Conservation (phyloP, 2,888 invertebrate genomes). For the Thyatira batis region DNA sequence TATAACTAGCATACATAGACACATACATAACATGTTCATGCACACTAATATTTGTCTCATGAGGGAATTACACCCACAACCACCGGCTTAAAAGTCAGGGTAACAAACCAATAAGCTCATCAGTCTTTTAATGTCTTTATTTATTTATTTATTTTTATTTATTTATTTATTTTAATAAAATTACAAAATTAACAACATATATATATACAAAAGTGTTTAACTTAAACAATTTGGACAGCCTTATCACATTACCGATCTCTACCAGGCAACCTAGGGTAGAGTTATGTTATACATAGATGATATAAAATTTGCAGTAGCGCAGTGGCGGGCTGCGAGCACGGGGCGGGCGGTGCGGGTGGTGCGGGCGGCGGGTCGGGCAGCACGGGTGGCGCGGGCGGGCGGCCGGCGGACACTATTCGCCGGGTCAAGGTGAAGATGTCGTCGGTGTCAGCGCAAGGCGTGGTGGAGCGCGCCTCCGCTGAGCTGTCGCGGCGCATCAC, state of each 20-base stretch:
- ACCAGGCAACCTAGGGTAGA: neutral
- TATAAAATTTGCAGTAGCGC: conserved; percentile 45
- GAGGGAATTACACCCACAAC: too few species aligned
- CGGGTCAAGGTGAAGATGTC: conserved; percentile 85
- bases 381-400: conserved; percentile 44
- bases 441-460: conserved; percentile 93
- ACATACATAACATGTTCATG: too few species aligned
- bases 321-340: conserved; percentile 78
- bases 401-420: conserved; percentile 71
- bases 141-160: too few species aligned
- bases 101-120: too few species aligned
- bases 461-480: conserved; percentile 95
- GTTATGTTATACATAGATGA: neutral
- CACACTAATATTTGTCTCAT: too few species aligned
- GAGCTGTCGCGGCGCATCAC: conserved; percentile 95
- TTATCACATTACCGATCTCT: neutral
- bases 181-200: too few species aligned
- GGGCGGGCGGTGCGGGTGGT: conserved; percentile 55
- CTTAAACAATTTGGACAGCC: conserved; percentile 23
- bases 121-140: too few species aligned
- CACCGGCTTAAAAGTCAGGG: too few species aligned
- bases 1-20: too few species aligned
- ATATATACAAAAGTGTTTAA: conserved; percentile 56
- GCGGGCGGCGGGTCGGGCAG: conserved; percentile 47
- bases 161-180: too few species aligned